Base-by-base conservation (phyloP, 2,797 vertebrate genomes). In the Carapus acus region DNA sequence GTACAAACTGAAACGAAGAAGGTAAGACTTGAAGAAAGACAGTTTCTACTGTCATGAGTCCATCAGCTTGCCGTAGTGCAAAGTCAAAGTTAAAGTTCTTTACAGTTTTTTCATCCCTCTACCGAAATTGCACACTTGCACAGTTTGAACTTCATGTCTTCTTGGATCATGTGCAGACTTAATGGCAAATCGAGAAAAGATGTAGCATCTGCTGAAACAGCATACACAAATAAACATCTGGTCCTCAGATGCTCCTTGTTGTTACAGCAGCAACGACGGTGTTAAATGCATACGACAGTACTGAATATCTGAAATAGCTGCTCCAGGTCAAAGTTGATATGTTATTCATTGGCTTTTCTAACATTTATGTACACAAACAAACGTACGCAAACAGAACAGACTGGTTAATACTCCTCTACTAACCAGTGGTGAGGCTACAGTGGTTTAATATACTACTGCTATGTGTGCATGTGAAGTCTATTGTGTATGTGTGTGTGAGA, bases 181-280 rank as follows among this genome's bases (percentile, higher is more conserved):
- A 27, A 24, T 8, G 31, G 17, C 43, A 19, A 55, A 11, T 2
- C 37, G 1, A 8, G 51, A 49, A 19, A 56, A 56, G 56, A 27
- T 27, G 42, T 42, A 17, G 21, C 65, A 54, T 74, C 48, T 65
- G 62, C 36, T 58, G 19, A 39, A n/a, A n/a, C n/a, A n/a, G n/a
- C n/a, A n/a, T n/a, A n/a, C 31, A 27, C 34, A 29, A 48, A 43
- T 41, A 20, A 62, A 45, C 62, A 65, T 58, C 59, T 74, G 65
- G 39, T 24, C 33, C 20, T 36, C 15, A 58, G 19, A 31, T 34
- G 17, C 12, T 22, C 17, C 19, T 41, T n/a, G 18, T 4, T 42
- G 13, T 41, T 2, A n/a, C 57, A 31, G 6, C 34, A 45, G 20
- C 43, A 24, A 37, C 46, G 50, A n/a, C n/a, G 16, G 6, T 18